Evolutionary conservation across 2,797 vertebrate genomes (phyloP).

Genomic region (Myotis planiceps): DNA sequence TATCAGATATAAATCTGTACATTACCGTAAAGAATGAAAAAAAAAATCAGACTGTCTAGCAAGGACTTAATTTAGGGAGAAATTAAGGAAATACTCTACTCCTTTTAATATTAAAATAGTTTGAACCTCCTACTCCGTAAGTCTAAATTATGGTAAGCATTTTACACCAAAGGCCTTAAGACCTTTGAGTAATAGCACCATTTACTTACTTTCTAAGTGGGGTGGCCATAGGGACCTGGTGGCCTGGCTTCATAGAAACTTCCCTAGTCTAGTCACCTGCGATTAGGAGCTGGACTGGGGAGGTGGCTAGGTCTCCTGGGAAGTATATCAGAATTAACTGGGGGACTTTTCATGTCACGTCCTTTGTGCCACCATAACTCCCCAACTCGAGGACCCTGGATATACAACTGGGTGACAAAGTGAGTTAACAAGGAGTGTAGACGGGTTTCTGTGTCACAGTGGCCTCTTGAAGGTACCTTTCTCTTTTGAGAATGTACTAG

Average conservation of each 20-base stretch:
- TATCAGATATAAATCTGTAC: background rate
- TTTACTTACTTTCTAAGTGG: background rate
- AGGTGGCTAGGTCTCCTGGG: background rate
- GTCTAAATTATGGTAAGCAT: background rate
- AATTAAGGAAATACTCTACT: constrained; percentile 32
- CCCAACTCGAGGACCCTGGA: background rate
- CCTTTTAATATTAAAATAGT: constrained; percentile 47
- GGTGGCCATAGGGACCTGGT: background rate
- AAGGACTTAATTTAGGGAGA: background rate
- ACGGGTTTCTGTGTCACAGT: too few relatives aligned
- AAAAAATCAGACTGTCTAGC: background rate
- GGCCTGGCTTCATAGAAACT: background rate
- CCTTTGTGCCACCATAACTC: background rate
- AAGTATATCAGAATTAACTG: background rate
- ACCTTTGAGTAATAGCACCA: background rate
- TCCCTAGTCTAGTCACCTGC: background rate
- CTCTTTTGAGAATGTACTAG: too few relatives aligned
- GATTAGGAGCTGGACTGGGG: background rate
- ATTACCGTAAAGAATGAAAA: background rate
- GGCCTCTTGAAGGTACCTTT: too few relatives aligned
- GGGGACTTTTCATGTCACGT: background rate
- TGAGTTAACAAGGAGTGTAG: too few relatives aligned
- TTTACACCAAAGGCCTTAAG: background rate
- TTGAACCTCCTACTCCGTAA: background rate
- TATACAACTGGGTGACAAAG: background rate